phyloP scores from a whole-genome alignment of 2,113 vertebrate species.

The Tor tambroides region DNA sequence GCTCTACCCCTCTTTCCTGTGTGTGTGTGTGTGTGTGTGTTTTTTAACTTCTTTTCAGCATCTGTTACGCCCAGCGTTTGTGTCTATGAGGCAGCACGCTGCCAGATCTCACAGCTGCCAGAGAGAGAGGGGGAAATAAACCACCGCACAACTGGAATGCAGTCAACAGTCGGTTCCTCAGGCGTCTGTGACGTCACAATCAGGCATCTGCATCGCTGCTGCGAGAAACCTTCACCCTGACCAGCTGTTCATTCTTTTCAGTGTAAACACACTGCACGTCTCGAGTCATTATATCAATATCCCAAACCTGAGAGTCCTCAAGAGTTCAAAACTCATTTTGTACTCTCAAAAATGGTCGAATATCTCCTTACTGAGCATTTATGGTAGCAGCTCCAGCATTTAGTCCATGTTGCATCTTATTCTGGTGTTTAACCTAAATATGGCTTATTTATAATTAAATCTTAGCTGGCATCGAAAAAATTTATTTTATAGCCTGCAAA shows the following conservation, averaged over 20 bases:
- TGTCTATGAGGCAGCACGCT: conserved; percentile 61
- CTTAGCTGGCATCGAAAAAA: too few relatives aligned
- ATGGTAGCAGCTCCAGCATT: neutral
- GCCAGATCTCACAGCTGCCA: conserved; percentile 75
- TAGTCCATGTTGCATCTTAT: neutral
- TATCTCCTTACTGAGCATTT: neutral
- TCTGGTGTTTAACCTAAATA: too few relatives aligned
- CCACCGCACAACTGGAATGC: conserved; percentile 4
- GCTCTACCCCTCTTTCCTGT: conserved; percentile 40
- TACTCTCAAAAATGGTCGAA: neutral
- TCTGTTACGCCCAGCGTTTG: conserved; percentile 66
- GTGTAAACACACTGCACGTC: conserved; percentile 12
- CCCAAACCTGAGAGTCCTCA: neutral
- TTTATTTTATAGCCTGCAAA: too few relatives aligned
- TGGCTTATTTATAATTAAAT: too few relatives aligned
- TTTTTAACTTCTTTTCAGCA: conserved; percentile 62
- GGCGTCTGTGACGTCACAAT: conserved; percentile 14
- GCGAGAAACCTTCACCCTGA: conserved; percentile 1
- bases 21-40: too few relatives aligned
- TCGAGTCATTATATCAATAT: conserved; percentile 8
- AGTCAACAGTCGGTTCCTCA: conserved; percentile 21
- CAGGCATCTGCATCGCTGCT: neutral
- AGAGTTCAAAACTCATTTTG: neutral
- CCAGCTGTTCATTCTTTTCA: neutral
- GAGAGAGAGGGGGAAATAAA: conserved; percentile 26